These are phyloP conservation scores for Mechanitis messenoides DNA, from an alignment of 2,888 invertebrate genomes.

Conservation along the genomic window DNA sequence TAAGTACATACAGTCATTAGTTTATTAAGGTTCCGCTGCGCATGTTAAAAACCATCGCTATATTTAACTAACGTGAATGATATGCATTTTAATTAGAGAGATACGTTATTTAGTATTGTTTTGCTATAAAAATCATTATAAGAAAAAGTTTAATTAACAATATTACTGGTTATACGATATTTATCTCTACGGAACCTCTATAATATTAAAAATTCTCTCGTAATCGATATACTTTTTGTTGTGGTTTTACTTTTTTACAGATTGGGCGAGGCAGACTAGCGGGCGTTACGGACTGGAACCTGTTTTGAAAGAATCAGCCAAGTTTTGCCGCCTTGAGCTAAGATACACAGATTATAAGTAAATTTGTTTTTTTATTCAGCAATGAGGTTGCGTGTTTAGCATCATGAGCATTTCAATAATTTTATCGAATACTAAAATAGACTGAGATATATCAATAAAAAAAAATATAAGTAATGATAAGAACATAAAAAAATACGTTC, in stretches of 20 bases:
- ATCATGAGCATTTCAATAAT: slow-evolving; percentile 9
- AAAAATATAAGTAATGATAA: no score
- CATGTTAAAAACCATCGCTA: neutral
- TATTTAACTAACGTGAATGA: no score
- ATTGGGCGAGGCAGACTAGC: slow-evolving; percentile 59
- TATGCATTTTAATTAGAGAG: no score
- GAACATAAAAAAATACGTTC: neutral
- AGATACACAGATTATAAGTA: slow-evolving; percentile 20
- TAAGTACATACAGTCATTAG: slow-evolving; percentile 31
- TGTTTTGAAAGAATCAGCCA: slow-evolving; percentile 43
- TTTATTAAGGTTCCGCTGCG: slow-evolving; percentile 30
- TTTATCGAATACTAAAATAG: slow-evolving; percentile 8
- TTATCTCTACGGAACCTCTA: slow-evolving; percentile 20
- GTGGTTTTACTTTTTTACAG: slow-evolving; percentile 42
- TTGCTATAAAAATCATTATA: neutral
- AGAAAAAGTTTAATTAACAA: slow-evolving; percentile 5
- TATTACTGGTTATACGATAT: slow-evolving; percentile 1
- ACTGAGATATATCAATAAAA: no score
- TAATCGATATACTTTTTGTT: slow-evolving; percentile 34
- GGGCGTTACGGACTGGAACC: slow-evolving; percentile 65
- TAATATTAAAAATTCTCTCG: slow-evolving; percentile 17
- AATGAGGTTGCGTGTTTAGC: slow-evolving; percentile 21
- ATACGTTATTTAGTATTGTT: neutral
- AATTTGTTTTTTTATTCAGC: slow-evolving; percentile 23
- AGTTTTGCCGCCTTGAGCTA: slow-evolving; percentile 37